Percentiles rank a stretch among this genome's conserved stretches.
Evolutionary conservation across 2,888 invertebrate species (phyloP).

Genomic region (Noctuana brunneofusca): DNA sequence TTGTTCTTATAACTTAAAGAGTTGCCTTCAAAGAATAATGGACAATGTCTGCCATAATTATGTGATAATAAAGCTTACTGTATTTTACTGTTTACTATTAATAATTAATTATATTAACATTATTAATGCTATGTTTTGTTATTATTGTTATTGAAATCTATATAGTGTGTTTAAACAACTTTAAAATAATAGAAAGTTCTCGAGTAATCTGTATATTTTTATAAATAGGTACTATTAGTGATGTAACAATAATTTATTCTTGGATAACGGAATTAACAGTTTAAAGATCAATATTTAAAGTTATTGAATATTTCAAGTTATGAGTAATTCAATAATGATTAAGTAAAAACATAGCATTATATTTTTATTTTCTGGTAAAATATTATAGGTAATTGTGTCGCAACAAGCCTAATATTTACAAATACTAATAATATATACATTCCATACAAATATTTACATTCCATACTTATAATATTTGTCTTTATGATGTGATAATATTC

Average conservation of each 20-base stretch:
- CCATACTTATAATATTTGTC: too few relatives aligned
- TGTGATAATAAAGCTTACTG: constrained; percentile 57
- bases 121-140: constrained; percentile 20
- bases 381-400: too few relatives aligned
- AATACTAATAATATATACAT: too few relatives aligned
- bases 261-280: background rate
- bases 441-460: too few relatives aligned
- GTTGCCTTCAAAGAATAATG: constrained; percentile 26
- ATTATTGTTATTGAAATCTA: constrained; percentile 11
- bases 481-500: too few relatives aligned
- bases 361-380: too few relatives aligned
- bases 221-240: background rate
- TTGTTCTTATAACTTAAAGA: constrained; percentile 19
- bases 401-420: too few relatives aligned
- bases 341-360: too few relatives aligned
- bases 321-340: too few relatives aligned
- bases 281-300: too few relatives aligned
- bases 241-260: background rate
- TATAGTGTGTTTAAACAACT: background rate
- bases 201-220: constrained; percentile 1
- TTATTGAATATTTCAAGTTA: too few relatives aligned
- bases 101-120: constrained; percentile 25
- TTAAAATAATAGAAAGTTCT: background rate
- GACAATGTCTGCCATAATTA: constrained; percentile 53
- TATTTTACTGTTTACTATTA: constrained; percentile 32